These are phyloP conservation scores for Nibea albiflora DNA, from an alignment of 2,113 vertebrate genomes.

Conservation along the genomic window DNA sequence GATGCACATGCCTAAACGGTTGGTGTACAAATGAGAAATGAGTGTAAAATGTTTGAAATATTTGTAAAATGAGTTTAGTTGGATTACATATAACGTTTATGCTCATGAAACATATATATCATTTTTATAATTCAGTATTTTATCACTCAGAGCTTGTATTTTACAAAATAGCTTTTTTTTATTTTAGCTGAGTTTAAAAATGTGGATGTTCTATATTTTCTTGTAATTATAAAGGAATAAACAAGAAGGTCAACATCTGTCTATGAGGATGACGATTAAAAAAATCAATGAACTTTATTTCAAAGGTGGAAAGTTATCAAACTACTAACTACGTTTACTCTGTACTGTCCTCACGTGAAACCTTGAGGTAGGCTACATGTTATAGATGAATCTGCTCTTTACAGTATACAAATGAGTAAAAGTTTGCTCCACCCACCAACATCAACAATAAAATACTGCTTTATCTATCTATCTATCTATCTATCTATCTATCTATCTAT, in stretches of 20 bases:
- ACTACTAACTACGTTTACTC: neutral
- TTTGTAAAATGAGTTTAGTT: neutral
- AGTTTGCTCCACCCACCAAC: neutral
- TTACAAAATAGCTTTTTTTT: slow-evolving; percentile 18
- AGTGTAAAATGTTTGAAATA: neutral
- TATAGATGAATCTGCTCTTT: too few species aligned
- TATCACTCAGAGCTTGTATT: slow-evolving; percentile 44
- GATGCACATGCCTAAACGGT: neutral
- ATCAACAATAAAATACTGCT: neutral
- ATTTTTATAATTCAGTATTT: slow-evolving; percentile 54
- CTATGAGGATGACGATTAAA: neutral
- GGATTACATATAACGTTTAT: neutral
- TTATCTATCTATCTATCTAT: neutral
- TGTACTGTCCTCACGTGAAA: neutral
- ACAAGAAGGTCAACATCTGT: neutral
- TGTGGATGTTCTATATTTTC: slow-evolving; percentile 44
- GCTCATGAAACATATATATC: neutral
- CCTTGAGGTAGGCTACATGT: neutral
- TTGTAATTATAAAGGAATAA: slow-evolving; percentile 23
- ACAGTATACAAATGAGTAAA: neutral
- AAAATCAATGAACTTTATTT: neutral
- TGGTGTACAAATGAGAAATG: neutral
- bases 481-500: too few species aligned
- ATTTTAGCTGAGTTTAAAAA: slow-evolving; percentile 26
- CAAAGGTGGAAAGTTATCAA: neutral